Percentiles rank a stretch among this genome's conserved stretches.
phyloP scores from a whole-genome alignment of 2,888 invertebrate genomes.

The Mesoligia furuncula region DNA sequence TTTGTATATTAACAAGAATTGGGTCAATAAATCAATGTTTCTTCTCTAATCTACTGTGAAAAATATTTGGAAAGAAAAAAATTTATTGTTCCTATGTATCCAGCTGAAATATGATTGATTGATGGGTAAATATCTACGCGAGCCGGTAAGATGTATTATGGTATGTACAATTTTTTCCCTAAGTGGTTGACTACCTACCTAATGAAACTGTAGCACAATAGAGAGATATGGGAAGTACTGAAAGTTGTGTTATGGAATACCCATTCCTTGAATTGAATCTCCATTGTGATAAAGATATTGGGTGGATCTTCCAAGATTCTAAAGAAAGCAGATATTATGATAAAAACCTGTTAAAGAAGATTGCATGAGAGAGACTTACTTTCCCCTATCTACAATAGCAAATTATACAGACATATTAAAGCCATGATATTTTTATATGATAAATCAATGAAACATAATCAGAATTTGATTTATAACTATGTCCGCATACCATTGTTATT shows the following conservation, averaged over 20 bases:
- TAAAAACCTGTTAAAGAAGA: neutral
- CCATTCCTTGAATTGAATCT: neutral
- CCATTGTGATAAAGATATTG: neutral
- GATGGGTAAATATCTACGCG: conserved; percentile 14
- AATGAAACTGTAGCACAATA: neutral
- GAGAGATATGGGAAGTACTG: neutral
- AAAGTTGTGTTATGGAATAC: neutral
- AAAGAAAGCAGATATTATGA: conserved; percentile 7
- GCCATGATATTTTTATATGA: conserved; percentile 2
- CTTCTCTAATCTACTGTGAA: neutral
- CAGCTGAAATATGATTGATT: conserved; percentile 8
- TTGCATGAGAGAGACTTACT: neutral
- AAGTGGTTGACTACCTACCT: neutral
- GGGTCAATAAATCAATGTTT: neutral
- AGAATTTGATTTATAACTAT: conserved; percentile 23
- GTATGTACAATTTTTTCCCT: neutral
- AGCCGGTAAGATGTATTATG: neutral
- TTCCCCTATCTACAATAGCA: neutral
- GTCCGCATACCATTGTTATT: conserved; percentile 10
- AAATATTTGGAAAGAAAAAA: neutral
- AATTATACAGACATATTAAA: neutral
- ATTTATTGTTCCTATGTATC: neutral
- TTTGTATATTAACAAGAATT: conserved; percentile 10
- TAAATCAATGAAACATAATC: neutral
- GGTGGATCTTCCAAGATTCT: neutral